Evolutionary conservation across 1,140 invertebrate genomes (phyloP), one percentile per base, ranked within the genome.

Genomic region (Zaprionus lachaisei): DNA sequence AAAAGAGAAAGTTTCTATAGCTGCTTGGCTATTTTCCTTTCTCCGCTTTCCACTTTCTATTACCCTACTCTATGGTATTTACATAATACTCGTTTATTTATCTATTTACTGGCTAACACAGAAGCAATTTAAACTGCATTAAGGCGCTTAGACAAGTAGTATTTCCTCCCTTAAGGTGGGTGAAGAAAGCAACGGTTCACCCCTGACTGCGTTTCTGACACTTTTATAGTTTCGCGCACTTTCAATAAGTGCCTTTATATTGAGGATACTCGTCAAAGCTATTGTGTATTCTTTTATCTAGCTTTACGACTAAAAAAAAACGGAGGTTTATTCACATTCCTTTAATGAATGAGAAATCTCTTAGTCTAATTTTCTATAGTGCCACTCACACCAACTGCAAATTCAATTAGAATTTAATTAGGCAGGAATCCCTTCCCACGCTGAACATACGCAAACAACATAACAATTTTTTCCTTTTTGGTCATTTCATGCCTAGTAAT

Each of bases 401-500:
- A 14, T 22, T 51, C 4, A 51, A 14, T 51, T 51, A 51, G 20
- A 3, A 11, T 22, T 51, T 47, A 47, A 17, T 47, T 47, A 17
- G n/a, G n/a, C n/a, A 20, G 7, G 3, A 47, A 9, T 4, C 24
- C n/a, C 28, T 28, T n/a, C 1, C n/a, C 17, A 44, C 9, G 5
- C 14, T 28, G 22, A 26, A 56, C n/a, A 47, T 38, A 67, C 64
- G 41, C 55, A 66, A 57, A 55, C 56, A 67, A 58, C 17, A 56
- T 17, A 66, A 28, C 22, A 9, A 54, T 44, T 51, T 31, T 60
- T 6, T 20, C 24, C 34, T 66, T 79, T 89, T 89, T 90, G 85
- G 85, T 85, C 85, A 90, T 90, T 90, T 90, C 85, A 90, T 90
- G 79, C 85, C 77, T 60, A 71, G 76, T 85, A 79, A 85, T 80